A percentile compares a stretch with the other conserved stretches of the same genome.
Evolutionary conservation across 2,888 invertebrate genomes (phyloP).

Genomic region (Melinaea menophilus): DNA sequence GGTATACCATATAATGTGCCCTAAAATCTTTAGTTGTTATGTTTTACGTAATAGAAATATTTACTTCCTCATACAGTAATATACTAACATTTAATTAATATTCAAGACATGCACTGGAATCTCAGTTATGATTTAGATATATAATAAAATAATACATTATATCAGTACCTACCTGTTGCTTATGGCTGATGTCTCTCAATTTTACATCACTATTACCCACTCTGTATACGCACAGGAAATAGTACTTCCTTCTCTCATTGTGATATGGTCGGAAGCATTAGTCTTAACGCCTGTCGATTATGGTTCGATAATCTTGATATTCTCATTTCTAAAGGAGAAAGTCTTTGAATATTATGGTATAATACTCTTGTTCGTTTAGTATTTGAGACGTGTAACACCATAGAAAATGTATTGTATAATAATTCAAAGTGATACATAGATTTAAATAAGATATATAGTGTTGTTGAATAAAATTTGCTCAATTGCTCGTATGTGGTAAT

Average conservation of each 20-base stretch:
- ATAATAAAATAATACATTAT: too few species aligned
- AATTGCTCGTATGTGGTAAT: too few species aligned
- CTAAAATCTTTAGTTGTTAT: slow-evolving; percentile 4
- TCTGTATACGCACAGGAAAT: slow-evolving; percentile 40
- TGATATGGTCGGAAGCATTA: slow-evolving; percentile 56
- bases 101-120: too few species aligned
- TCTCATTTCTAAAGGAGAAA: slow-evolving; percentile 61
- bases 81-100: background rate
- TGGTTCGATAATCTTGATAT: slow-evolving; percentile 61
- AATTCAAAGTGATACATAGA: slow-evolving; percentile 3
- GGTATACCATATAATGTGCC: background rate
- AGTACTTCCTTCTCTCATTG: slow-evolving; percentile 45
- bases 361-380: slow-evolving; percentile 28
- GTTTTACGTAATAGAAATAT: background rate
- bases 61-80: background rate
- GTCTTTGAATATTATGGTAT: slow-evolving; percentile 42
- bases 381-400: slow-evolving; percentile 9
- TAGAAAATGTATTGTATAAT: background rate
- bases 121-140: too few species aligned
- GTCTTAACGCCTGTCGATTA: slow-evolving; percentile 58
- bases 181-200: background rate
- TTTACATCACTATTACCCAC: background rate
- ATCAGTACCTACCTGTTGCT: too few species aligned
- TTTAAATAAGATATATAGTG: too few species aligned
- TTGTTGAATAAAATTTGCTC: too few species aligned